Evolutionary conservation across 2,888 invertebrate genomes (phyloP).

Genomic region (Microdon myrmicae): DNA sequence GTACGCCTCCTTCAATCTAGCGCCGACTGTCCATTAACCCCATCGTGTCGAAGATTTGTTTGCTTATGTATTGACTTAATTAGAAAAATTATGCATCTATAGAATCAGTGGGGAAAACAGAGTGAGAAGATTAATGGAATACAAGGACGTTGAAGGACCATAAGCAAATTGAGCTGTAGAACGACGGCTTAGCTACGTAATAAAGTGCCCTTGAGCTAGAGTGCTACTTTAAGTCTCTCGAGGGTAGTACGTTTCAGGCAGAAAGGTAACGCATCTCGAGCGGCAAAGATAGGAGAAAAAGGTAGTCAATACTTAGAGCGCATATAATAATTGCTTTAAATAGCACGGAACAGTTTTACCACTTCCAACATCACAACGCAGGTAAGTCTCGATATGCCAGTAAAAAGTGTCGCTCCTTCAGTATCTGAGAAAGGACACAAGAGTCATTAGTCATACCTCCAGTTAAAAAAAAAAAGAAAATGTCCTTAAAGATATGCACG

Average conservation of each 20-base stretch:
- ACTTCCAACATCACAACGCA: constrained; percentile 4
- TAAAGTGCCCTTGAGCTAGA: constrained; percentile 35
- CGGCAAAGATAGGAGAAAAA: constrained; percentile 4
- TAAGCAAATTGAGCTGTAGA: constrained; percentile 38
- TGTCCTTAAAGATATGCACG: too few species aligned
- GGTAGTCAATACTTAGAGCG: not conserved
- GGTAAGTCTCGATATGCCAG: constrained; percentile 16
- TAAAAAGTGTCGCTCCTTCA: constrained; percentile 12
- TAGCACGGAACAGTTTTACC: constrained; percentile 15
- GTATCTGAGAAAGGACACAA: too few species aligned
- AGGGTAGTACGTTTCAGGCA: constrained; percentile 12
- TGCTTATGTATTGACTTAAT: constrained; percentile 42
- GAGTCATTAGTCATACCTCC: constrained; percentile 37
- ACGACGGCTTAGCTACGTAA: constrained; percentile 34
- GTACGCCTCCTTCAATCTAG: too few species aligned
- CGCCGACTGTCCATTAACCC: too few species aligned
- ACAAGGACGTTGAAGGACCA: constrained; percentile 32
- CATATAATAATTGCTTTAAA: constrained; percentile 22
- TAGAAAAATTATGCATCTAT: constrained; percentile 49
- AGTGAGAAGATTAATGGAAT: constrained; percentile 31
- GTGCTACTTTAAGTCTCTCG: constrained; percentile 30
- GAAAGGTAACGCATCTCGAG: constrained; percentile 1
- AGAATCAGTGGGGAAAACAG: too few species aligned
- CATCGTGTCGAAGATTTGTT: constrained; percentile 5
- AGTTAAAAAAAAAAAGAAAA: constrained; percentile 33